Evolutionary conservation across 2,113 vertebrate species (phyloP).

Genomic region (Sceloporus tristichus): DNA sequence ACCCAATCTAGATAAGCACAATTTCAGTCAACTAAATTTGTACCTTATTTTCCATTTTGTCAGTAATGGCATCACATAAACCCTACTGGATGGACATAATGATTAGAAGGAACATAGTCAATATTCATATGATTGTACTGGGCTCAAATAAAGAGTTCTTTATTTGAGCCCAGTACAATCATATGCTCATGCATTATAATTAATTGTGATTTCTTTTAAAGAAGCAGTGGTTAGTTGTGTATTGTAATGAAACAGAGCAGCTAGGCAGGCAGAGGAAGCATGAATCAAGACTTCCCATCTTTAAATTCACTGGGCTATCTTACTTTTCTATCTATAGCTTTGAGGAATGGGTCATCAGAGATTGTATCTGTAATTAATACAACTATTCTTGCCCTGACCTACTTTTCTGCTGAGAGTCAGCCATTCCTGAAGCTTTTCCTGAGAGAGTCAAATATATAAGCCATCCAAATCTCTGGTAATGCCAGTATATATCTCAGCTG

Average conservation of each 20-base stretch:
- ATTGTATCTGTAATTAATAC: constrained; percentile 70
- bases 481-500: constrained; percentile 44
- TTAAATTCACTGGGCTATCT: constrained; percentile 47
- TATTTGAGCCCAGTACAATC: no score
- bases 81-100: background rate
- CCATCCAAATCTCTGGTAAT: constrained; percentile 70
- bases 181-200: no score
- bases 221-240: background rate
- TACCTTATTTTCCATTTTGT: background rate
- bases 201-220: constrained; percentile 20
- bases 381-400: constrained; percentile 57
- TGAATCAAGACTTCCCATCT: constrained; percentile 15
- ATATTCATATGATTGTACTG: background rate
- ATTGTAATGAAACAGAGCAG: constrained; percentile 25
- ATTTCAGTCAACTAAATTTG: background rate
- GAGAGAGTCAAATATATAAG: constrained; percentile 62
- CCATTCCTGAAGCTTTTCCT: constrained; percentile 49
- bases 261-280: constrained; percentile 6
- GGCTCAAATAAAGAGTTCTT: background rate
- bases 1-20: background rate
- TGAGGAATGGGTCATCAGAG: constrained; percentile 57
- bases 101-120: background rate
- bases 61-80: background rate
- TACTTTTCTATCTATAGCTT: constrained; percentile 47
- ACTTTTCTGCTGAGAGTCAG: constrained; percentile 60